Base-by-base conservation (phyloP, 1,140 invertebrate species). In the Papilio glaucus region DNA sequence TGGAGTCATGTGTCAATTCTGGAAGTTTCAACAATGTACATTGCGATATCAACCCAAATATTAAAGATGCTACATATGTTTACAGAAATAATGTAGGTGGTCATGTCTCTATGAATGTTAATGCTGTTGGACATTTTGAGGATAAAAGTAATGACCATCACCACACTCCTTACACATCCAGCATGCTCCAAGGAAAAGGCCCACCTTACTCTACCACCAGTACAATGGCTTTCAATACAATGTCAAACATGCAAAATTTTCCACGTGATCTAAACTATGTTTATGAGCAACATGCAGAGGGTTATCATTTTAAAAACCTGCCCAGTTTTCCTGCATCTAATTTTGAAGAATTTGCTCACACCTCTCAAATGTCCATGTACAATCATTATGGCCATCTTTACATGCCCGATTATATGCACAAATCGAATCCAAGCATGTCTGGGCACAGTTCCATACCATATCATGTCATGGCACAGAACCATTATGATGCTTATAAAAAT, bases 21-120 rank as follows among this genome's bases (percentile, higher is more conserved):
- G 94, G 94, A 12, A 95, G 94, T 81, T 96, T 96, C 83, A 95
- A 94, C 60, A 95, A 95, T 80, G 87, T 96, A 61, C 96, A 96
- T 83, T 87, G 84, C 76, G 80, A 87, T 79, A 78, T 87, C 69
- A 87, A 85, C 67, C 83, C 53, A 73, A 80, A 63, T 61, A 81
- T 83, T 62, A 81, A 83, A 62, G 79, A 85, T 69, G 73, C 82
- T 45, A 70, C 79, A 72, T 92, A 84, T 79, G 81, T 71, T 71
- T 91, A 88, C 74, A 78, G 73, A 68, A 85, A 78, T 77, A 81
- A 89, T 53, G 13, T 71, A 60, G 62, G 67, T 42, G 79, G 75
- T 41, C 77, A 82, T 61, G 84, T 79, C 68, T 85, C 75, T 79
- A 45, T 82, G 10, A 83, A 85, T 74, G 75, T 78, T 61, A 77